Evolutionary conservation across 2,888 invertebrate species (phyloP), one percentile per base, ranked within the genome.

Genomic region (Apamea anceps): DNA sequence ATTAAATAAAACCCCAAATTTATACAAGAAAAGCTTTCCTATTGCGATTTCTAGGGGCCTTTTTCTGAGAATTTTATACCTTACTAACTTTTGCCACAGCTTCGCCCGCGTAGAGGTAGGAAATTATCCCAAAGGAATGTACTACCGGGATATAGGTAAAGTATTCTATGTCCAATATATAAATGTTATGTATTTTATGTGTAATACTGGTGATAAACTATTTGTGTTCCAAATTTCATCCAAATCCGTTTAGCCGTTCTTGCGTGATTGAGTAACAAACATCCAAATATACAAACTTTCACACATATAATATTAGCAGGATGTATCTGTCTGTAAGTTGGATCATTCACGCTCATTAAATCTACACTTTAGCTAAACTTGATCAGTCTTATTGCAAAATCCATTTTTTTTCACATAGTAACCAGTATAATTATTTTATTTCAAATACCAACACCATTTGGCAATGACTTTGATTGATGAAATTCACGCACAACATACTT

Each of bases 401-500:
- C 13, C 0, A 6, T 62, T 54, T 62, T 68, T 63, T 76, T 83
- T 83, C 3, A 68, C 76, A 37, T 12, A 68, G n/a, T 18, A 37
- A 76, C 45, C 18, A 18, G 60, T 54, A 25, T 54, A 25, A 68
- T 75, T 67, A 76, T 48, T 80, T 83, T 21, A 63, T 77, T 81
- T 48, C 2, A 37, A 62, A 63, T 25, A 62, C 21, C 32, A 15
- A 32, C 5, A 32, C 18, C 10, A 45, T 68, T 76, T 68, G 8
- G 63, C 15, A 83, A 68, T 83, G 68, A 70, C 37, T 63, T 65
- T 81, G 80, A 83, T 65, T 70, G 18, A 77, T 70, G 77, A 32
- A n/a, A 57, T n/a, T n/a, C 7, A 67, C n/a, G 63, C 37, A 45
- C 12, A 68, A 54, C 51, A 12, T 18, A 15, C 0, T 65, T 65